Evolutionary conservation across 1,140 invertebrate species (phyloP).

Genomic region (Babylonia areolata): DNA sequence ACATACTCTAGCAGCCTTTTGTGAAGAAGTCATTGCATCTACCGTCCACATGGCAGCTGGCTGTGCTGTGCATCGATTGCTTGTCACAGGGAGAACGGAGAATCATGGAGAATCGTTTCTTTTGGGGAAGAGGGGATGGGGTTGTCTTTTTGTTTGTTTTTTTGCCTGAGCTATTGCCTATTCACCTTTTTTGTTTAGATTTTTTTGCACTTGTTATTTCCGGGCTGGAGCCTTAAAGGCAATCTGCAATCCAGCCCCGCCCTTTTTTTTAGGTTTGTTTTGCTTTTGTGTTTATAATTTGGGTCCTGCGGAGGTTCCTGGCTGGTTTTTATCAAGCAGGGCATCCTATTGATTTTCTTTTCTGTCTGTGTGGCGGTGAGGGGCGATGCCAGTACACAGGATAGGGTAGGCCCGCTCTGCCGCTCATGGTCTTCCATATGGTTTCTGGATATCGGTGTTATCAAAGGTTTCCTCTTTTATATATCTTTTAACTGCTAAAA

Average conservation of each 20-base stretch:
- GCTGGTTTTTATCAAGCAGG: neutral
- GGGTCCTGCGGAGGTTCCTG: neutral
- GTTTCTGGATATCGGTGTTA: neutral
- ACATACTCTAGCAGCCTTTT: neutral
- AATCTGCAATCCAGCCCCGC: neutral
- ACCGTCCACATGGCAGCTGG: neutral
- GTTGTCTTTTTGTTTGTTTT: neutral
- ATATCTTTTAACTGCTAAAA: no score
- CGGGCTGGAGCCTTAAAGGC: constrained; percentile 21
- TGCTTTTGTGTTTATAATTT: neutral
- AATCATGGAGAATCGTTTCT: no score
- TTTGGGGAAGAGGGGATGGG: no score
- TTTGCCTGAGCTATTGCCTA: neutral
- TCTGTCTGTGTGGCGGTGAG: neutral
- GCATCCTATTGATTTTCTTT: neutral
- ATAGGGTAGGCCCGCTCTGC: neutral
- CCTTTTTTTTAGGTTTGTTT: neutral
- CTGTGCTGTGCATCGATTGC: constrained; percentile 18
- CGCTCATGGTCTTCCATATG: neutral
- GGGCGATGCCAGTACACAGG: neutral
- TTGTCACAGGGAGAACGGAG: no score
- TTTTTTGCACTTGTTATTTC: constrained; percentile 30
- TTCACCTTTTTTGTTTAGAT: neutral
- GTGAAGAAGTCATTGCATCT: neutral
- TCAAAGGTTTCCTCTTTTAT: no score